phyloP scores from a whole-genome alignment of 2,888 invertebrate species.

The Heteromyza rotundicornis region DNA sequence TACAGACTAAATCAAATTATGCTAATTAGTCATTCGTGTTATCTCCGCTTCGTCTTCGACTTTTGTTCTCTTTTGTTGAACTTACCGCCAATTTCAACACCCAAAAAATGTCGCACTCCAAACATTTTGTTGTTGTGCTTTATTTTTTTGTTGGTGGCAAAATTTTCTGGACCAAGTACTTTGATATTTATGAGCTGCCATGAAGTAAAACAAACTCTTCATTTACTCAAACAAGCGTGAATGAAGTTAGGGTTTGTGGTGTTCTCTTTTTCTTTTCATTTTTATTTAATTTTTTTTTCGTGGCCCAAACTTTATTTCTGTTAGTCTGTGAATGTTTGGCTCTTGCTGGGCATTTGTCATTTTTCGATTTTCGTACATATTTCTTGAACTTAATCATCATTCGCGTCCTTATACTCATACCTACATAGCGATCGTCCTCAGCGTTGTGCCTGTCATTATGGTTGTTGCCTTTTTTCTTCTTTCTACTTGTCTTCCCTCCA shows the following conservation, averaged over 20 bases:
- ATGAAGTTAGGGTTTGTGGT: background rate
- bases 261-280: background rate
- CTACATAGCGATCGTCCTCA: no score
- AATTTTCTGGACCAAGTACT: constrained; percentile 11
- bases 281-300: background rate
- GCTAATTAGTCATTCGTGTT: constrained; percentile 41
- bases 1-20: constrained; percentile 41
- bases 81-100: constrained; percentile 4
- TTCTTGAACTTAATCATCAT: constrained; percentile 40
- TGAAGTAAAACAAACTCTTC: constrained; percentile 18
- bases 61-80: background rate
- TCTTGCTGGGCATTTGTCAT: constrained; percentile 50
- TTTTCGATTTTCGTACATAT: constrained; percentile 35
- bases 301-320: background rate
- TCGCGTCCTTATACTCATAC: no score
- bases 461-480: constrained; percentile 39
- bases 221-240: constrained; percentile 32
- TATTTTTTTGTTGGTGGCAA: background rate
- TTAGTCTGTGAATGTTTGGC: constrained; percentile 19
- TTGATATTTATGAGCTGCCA: constrained; percentile 8
- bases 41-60: constrained; percentile 3
- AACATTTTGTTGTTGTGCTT: background rate
- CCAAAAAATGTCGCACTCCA: background rate
- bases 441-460: no score
- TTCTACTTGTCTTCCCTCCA: constrained; percentile 16